phyloP scores from a whole-genome alignment of 2,797 vertebrate species.

The Micromesistius poutassou region DNA sequence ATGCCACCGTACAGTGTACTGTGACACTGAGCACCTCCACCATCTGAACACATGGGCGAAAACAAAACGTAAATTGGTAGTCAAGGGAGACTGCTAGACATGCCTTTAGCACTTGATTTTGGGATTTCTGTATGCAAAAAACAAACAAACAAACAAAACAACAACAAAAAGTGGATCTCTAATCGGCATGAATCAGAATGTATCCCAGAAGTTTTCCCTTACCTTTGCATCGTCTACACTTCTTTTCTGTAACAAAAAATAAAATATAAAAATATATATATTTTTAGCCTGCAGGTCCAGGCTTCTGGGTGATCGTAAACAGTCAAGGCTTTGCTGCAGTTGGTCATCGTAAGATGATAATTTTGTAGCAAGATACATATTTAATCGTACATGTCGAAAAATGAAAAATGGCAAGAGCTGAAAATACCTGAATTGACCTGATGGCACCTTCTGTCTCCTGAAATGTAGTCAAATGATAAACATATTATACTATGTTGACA shows the following conservation, averaged over 20 bases:
- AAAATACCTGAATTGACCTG: constrained; percentile 51
- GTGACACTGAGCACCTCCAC: constrained; percentile 74
- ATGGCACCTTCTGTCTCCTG: constrained; percentile 36
- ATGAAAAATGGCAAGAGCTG: neutral
- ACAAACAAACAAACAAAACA: neutral
- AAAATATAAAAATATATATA: neutral
- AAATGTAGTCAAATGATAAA: constrained; percentile 23
- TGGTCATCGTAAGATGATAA: neutral
- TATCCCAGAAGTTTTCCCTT: constrained; percentile 25
- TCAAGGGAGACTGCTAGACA: neutral
- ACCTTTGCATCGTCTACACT: constrained; percentile 50
- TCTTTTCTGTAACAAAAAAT: constrained; percentile 57
- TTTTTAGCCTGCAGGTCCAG: neutral
- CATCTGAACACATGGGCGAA: constrained; percentile 43
- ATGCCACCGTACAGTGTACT: constrained; percentile 82
- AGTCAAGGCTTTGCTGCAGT: too few relatives aligned
- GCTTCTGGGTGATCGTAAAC: neutral
- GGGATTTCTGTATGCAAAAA: too few relatives aligned
- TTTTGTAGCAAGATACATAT: neutral
- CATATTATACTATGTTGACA: neutral
- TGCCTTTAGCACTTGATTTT: too few relatives aligned
- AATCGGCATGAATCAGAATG: neutral
- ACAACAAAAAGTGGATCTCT: neutral
- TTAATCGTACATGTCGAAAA: too few relatives aligned
- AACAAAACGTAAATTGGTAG: neutral